Conservation (phyloP, 2,113 vertebrate genomes). For the Myiagra hebetior region DNA sequence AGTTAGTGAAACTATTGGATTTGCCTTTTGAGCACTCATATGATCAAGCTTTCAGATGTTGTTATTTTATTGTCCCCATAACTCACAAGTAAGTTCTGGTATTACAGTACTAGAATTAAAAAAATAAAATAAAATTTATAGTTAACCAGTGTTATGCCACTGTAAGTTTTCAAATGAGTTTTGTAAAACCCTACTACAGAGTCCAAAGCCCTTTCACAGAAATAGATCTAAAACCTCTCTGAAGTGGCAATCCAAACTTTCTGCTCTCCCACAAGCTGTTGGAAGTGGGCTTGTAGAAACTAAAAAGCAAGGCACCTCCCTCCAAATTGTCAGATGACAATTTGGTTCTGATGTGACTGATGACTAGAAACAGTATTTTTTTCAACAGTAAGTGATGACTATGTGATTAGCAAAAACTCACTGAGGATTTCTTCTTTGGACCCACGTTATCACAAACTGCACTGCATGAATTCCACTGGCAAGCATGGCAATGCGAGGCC, state of each 20-base stretch:
- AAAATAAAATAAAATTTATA: background rate
- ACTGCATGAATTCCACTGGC: background rate
- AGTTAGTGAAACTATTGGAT: background rate
- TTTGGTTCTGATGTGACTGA: background rate
- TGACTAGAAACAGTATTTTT: background rate
- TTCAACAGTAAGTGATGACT: background rate
- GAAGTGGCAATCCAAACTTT: background rate
- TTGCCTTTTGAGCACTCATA: background rate
- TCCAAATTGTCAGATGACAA: background rate
- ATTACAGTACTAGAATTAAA: background rate
- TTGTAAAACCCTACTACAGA: background rate
- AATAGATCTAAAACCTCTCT: background rate
- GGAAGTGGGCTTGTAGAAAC: background rate
- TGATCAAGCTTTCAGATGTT: background rate
- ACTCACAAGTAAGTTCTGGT: background rate
- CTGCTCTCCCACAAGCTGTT: background rate
- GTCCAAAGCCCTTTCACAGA: background rate
- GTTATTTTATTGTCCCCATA: background rate
- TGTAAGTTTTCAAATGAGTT: background rate
- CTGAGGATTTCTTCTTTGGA: background rate
- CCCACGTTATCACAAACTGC: background rate
- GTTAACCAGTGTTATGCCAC: background rate
- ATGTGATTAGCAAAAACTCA: background rate
- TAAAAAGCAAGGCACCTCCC: background rate
- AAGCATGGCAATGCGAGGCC: background rate